Evolutionary conservation across 92 coral and sea anemone genomes (phyloP).

Genomic region (Palythoa heliodiscus): DNA sequence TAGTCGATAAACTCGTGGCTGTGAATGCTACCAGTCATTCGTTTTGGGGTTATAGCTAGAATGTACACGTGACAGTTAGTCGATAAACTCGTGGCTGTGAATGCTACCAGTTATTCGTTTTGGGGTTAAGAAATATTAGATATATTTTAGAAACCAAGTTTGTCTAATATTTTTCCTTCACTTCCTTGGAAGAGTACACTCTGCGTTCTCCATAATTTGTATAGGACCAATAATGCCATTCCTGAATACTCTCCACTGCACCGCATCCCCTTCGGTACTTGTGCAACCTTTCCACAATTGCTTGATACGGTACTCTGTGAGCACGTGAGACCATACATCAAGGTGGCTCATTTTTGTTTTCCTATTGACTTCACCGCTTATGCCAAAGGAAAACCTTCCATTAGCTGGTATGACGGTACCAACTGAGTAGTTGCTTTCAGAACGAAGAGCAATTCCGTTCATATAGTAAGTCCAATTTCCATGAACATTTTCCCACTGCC

Average conservation of each 20-base stretch:
- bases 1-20: too few species aligned
- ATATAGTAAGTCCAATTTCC: neutral
- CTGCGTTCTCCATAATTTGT: neutral
- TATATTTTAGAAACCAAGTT: too few species aligned
- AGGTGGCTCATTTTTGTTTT: neutral
- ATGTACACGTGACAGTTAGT: too few species aligned
- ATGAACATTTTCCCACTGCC: conserved; percentile 10
- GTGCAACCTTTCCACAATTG: conserved; percentile 11
- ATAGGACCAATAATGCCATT: neutral
- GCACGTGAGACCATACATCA: conserved; percentile 6
- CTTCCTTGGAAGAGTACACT: conserved; percentile 27
- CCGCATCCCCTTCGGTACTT: conserved; percentile 14
- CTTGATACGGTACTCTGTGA: neutral
- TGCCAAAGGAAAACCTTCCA: conserved; percentile 6
- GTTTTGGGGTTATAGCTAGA: too few species aligned
- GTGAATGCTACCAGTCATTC: too few species aligned
- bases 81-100: too few species aligned
- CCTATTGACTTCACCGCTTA: too few species aligned
- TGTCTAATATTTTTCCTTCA: neutral
- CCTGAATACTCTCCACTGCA: conserved; percentile 26
- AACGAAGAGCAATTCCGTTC: neutral
- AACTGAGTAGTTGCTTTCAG: neutral
- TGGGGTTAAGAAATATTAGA: too few species aligned
- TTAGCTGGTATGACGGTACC: neutral
- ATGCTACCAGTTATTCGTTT: too few species aligned